These are phyloP conservation scores for Sorex fumeus DNA, from an alignment of 2,113 vertebrate species.

Conservation along the genomic window DNA sequence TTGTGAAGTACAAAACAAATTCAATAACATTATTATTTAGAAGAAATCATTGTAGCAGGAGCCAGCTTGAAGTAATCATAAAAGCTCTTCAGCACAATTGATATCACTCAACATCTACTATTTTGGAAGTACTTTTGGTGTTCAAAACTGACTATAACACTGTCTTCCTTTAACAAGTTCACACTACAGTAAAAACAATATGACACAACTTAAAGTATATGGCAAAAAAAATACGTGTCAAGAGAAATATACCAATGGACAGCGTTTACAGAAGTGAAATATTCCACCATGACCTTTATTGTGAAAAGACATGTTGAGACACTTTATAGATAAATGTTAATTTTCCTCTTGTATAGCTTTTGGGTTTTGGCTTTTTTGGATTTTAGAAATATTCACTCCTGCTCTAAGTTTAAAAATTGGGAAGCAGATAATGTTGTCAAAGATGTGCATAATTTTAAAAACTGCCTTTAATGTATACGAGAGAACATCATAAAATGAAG, in stretches of 20 bases:
- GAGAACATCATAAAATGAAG: not conserved
- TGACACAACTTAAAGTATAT: not conserved
- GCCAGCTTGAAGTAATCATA: not conserved
- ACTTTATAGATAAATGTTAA: not conserved
- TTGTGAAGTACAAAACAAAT: constrained; percentile 62
- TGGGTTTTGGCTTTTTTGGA: not conserved
- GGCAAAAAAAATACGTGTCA: not conserved
- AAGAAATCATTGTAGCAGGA: constrained; percentile 45
- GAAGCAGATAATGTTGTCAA: not conserved
- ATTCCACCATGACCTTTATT: not conserved
- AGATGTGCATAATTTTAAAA: not conserved
- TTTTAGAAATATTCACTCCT: constrained; percentile 1
- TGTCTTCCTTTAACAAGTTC: constrained; percentile 2
- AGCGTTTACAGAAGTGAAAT: not conserved
- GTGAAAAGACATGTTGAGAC: not conserved
- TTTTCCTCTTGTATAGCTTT: not conserved
- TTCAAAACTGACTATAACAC: not conserved
- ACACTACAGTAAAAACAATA: not conserved
- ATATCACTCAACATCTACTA: not conserved
- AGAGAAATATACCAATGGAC: not conserved
- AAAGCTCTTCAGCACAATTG: constrained; percentile 39
- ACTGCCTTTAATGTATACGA: not conserved
- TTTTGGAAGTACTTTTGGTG: not conserved
- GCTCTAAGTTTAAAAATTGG: constrained; percentile 9
- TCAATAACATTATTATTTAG: constrained; percentile 67